A percentile compares a stretch with the other conserved stretches of the same genome.
These are phyloP conservation scores for Aythya baeri DNA, from an alignment of 2,113 vertebrate genomes.

Conservation along the genomic window DNA sequence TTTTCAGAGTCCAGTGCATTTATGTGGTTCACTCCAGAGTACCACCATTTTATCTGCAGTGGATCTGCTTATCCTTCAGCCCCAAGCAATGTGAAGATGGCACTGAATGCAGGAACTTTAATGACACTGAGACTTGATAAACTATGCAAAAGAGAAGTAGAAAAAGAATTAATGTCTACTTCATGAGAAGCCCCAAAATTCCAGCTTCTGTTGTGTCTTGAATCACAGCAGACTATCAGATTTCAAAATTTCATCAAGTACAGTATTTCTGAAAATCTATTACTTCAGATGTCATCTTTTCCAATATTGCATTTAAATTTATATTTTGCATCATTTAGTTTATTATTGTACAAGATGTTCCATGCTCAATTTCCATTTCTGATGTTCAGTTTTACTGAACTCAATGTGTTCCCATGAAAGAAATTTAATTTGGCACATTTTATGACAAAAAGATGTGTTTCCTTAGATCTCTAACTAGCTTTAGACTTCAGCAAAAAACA, in stretches of 20 bases:
- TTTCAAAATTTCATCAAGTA: neutral
- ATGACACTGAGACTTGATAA: neutral
- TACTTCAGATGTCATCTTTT: neutral
- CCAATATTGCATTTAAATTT: neutral
- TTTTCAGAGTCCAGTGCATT: neutral
- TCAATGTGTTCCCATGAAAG: neutral
- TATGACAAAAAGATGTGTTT: neutral
- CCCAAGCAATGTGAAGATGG: neutral
- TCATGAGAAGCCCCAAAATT: neutral
- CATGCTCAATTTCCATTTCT: neutral
- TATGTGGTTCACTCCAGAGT: neutral
- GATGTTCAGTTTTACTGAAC: conserved; percentile 11
- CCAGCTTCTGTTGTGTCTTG: neutral
- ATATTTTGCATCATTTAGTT: neutral
- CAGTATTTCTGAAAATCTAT: neutral
- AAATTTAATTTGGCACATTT: conserved; percentile 21
- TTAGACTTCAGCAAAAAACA: neutral
- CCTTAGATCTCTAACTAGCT: neutral
- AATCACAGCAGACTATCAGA: neutral
- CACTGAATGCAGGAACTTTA: neutral
- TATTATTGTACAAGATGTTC: neutral
- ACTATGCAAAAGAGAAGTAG: neutral
- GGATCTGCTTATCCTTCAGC: neutral
- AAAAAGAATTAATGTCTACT: neutral
- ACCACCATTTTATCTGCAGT: neutral